These are phyloP conservation scores for Pseudomyrmex flavicornis DNA, from an alignment of 1,140 invertebrate species.

Conservation along the genomic window DNA sequence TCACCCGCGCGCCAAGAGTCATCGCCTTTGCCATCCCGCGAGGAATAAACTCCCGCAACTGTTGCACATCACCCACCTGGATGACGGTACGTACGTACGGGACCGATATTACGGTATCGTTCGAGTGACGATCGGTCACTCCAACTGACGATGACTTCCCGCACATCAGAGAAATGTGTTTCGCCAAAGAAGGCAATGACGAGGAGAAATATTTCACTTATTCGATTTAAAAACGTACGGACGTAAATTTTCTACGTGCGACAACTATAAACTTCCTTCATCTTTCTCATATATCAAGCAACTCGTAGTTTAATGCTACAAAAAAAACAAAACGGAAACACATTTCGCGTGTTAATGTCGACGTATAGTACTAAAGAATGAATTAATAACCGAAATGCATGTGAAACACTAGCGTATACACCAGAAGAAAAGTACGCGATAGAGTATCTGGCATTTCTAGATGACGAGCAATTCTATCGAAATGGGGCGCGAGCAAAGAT, in stretches of 20 bases:
- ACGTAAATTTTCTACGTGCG: not conserved
- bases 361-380: too few relatives aligned
- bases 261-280: not conserved
- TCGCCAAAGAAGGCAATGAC: not conserved
- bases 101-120: constrained; percentile 52
- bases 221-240: not conserved
- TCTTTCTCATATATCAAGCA: not conserved
- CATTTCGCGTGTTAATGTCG: too few relatives aligned
- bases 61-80: constrained; percentile 52
- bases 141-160: constrained; percentile 1
- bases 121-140: too few relatives aligned
- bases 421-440: not conserved
- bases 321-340: too few relatives aligned
- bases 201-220: not conserved
- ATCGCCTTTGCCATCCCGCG: constrained; percentile 50
- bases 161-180: not conserved
- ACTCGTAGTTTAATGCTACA: too few relatives aligned
- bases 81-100: constrained; percentile 11
- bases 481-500: constrained; percentile 52
- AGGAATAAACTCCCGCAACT: constrained; percentile 47
- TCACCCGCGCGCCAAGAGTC: constrained; percentile 54
- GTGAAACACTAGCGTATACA: not conserved
- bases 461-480: constrained; percentile 45
- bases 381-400: not conserved
- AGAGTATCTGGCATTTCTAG: not conserved